Evolutionary conservation across 2,113 vertebrate species (phyloP).

Genomic region (Ondatra zibethicus): DNA sequence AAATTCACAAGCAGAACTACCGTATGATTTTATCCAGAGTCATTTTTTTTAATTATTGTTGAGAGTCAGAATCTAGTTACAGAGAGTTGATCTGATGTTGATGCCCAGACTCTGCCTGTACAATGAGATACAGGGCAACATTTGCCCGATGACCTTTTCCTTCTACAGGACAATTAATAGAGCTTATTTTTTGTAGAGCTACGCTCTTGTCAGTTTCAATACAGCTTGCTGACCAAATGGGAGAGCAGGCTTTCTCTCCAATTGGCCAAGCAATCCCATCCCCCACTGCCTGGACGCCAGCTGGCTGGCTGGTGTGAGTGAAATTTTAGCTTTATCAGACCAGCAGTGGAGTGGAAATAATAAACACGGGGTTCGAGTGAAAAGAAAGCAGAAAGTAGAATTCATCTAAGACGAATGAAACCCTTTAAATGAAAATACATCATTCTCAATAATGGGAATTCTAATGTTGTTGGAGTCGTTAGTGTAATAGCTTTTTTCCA

Average conservation of each 20-base stretch:
- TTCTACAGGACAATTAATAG: slow-evolving; percentile 74
- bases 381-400: slow-evolving; percentile 70
- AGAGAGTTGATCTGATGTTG: slow-evolving; percentile 72
- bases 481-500: slow-evolving; percentile 71
- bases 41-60: slow-evolving; percentile 76
- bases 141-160: slow-evolving; percentile 79
- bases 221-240: slow-evolving; percentile 61
- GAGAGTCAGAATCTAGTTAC: slow-evolving; percentile 78
- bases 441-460: slow-evolving; percentile 79
- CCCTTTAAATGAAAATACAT: slow-evolving; percentile 76
- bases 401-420: slow-evolving; percentile 73
- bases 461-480: slow-evolving; percentile 71
- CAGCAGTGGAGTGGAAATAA: slow-evolving; percentile 70
- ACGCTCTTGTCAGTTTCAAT: slow-evolving; percentile 78
- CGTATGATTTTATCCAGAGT: slow-evolving; percentile 59
- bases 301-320: slow-evolving; percentile 43
- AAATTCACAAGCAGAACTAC: slow-evolving; percentile 71
- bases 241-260: slow-evolving; percentile 58
- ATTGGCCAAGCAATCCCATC: background rate
- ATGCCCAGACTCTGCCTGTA: slow-evolving; percentile 57
- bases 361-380: slow-evolving; percentile 65
- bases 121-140: slow-evolving; percentile 68
- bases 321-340: slow-evolving; percentile 65
- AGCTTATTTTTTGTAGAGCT: slow-evolving; percentile 71
- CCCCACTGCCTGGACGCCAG: slow-evolving; percentile 13